These are phyloP conservation scores for Acipenser transmontanus DNA, from an alignment of 2,797 vertebrate species.

Conservation along the genomic window DNA sequence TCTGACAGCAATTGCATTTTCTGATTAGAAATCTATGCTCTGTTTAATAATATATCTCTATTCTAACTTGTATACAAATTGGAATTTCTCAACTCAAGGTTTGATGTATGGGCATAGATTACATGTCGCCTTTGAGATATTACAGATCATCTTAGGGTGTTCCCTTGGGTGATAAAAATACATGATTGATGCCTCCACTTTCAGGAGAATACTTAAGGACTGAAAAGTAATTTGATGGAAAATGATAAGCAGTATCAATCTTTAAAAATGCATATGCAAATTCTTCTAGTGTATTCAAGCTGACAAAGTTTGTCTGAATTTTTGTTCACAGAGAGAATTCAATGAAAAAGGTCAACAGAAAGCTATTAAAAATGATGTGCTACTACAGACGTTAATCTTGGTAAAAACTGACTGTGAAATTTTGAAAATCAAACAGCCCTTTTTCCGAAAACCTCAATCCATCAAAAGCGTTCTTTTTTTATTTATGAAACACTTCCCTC, in stretches of 20 bases:
- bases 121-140: constrained; percentile 58
- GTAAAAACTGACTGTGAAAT: too few species aligned
- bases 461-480: too few species aligned
- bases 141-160: constrained; percentile 48
- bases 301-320: too few species aligned
- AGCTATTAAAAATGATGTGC: too few species aligned
- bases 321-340: too few species aligned
- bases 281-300: too few species aligned
- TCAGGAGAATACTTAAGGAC: constrained; percentile 46
- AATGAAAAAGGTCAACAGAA: too few species aligned
- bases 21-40: background rate
- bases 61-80: background rate
- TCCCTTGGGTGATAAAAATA: constrained; percentile 50
- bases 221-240: constrained; percentile 48
- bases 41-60: constrained; percentile 8
- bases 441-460: too few species aligned
- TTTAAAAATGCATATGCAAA: background rate
- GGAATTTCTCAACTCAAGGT: constrained; percentile 28
- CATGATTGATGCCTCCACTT: constrained; percentile 52
- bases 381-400: too few species aligned
- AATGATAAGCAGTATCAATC: constrained; percentile 28
- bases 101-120: constrained; percentile 50
- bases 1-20: background rate
- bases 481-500: too few species aligned
- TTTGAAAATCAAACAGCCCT: too few species aligned